These are phyloP conservation scores for Mechanitis mazaeus DNA, from an alignment of 2,888 invertebrate species.

Conservation along the genomic window DNA sequence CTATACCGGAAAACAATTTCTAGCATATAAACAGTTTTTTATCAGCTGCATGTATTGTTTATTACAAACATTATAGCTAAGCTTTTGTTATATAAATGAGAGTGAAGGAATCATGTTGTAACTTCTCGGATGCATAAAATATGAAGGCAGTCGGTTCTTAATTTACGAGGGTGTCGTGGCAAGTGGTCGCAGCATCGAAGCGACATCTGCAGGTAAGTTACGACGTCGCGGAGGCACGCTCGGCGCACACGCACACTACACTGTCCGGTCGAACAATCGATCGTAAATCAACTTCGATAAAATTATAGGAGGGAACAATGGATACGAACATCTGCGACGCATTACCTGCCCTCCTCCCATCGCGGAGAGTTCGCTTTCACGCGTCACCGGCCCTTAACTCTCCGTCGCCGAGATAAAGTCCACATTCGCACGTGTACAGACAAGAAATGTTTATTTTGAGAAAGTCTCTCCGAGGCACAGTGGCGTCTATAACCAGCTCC, in stretches of 20 bases:
- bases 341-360: constrained; percentile 60
- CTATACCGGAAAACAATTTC: constrained; percentile 69
- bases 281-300: constrained; percentile 77
- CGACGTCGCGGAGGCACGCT: constrained; percentile 40
- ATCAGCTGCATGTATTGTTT: constrained; percentile 44
- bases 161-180: constrained; percentile 69
- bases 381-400: constrained; percentile 55
- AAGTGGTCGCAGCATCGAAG: constrained; percentile 46
- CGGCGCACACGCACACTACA: constrained; percentile 66
- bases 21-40: constrained; percentile 51
- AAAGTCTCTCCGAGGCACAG: constrained; percentile 46
- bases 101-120: constrained; percentile 8
- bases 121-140: constrained; percentile 43
- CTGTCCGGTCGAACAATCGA: constrained; percentile 75
- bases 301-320: constrained; percentile 77
- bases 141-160: constrained; percentile 62
- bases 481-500: constrained; percentile 44
- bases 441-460: constrained; percentile 74
- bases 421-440: constrained; percentile 71
- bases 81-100: constrained; percentile 25
- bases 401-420: constrained; percentile 72
- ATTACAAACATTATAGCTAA: constrained; percentile 50
- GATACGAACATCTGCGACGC: constrained; percentile 61
- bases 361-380: constrained; percentile 66
- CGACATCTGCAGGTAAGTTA: constrained; percentile 69